Base-by-base conservation (phyloP, 30 jellyfish, hydroid and myxozoan genomes). In the Morbakka virulenta region DNA sequence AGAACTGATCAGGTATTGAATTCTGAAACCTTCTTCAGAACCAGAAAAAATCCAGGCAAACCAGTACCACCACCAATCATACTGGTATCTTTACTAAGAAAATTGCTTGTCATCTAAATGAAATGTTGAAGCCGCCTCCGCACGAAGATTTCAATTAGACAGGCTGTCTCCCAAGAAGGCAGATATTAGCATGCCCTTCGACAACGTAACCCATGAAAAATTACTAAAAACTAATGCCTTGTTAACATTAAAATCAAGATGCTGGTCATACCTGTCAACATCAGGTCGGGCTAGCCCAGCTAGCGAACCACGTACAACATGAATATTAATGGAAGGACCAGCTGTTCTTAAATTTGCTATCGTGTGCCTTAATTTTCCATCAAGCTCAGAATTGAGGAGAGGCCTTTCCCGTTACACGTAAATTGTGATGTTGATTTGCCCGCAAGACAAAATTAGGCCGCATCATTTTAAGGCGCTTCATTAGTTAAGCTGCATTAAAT, bases 141-240 rank as follows among this genome's bases (percentile, higher is more conserved):
- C 64, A 78, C 82, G 34, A 27, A 36, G 50, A 66, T 78, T 76
- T 71, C 72, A 35, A 63, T 35, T 23, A 63, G 82, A 29, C 82
- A 79, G 67, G 89, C 83, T 47, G 89, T 76, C 64, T 35, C 65
- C 47, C 76, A 64, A 50, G 67, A 72, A 28, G 75, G 82, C 53
- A 66, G 94, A 81, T 27, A 81, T 81, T 85, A 81, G 94, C 51
- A 81, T 67, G 73, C 85, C 93, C 53, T 69, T 81, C 70, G 86
- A 81, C 71, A 81, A 72, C 64, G 93, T 68, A 63, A 70, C 50
- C 79, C 62, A 80, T 47, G 69, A 70, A 35, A 81, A 32, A 49
- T 32, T 81, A 33, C 30, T 70, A 28, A 30, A 61, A 35, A 82
- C n/a, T n/a, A n/a, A n/a, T n/a, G n/a, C n/a, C n/a, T n/a, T n/a